These are phyloP conservation scores for Ennomos erosarius DNA, from an alignment of 2,888 invertebrate species.

Conservation along the genomic window DNA sequence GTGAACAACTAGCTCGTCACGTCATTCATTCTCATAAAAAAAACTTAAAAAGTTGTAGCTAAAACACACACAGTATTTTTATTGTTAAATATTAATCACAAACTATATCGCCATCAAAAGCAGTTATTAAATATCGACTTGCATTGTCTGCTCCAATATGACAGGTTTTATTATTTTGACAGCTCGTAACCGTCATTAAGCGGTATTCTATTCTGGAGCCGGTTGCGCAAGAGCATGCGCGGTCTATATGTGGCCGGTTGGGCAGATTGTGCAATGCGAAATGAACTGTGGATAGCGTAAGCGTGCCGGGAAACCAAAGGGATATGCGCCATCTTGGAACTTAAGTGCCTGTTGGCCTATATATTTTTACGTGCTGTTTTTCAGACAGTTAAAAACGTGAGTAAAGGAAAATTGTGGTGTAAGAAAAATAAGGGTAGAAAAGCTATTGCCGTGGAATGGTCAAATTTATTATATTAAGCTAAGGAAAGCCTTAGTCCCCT, in stretches of 20 bases:
- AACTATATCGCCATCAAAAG: no score
- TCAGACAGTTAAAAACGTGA: no score
- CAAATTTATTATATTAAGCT: no score
- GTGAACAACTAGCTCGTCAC: no score
- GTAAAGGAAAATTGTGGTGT: no score
- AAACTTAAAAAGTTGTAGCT: no score
- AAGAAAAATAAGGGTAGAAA: no score
- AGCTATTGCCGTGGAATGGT: no score
- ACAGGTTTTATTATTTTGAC: conserved; percentile 45
- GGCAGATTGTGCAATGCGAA: conserved; percentile 29
- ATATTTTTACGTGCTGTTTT: no score
- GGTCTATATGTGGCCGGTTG: conserved; percentile 25
- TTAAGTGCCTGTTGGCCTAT: background rate
- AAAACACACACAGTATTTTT: conserved; percentile 1
- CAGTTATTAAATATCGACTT: conserved; percentile 15
- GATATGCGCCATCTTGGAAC: conserved; percentile 16
- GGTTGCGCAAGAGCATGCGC: conserved; percentile 34
- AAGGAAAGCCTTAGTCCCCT: no score
- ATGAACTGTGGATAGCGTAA: conserved; percentile 31
- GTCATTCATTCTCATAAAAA: no score
- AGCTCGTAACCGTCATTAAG: conserved; percentile 38
- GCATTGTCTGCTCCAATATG: conserved; percentile 31
- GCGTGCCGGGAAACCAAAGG: conserved; percentile 31
- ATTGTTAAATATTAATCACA: no score
- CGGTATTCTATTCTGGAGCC: conserved; percentile 65